Conservation (phyloP, 2,113 vertebrate genomes). For the Muscicapa adusta region DNA sequence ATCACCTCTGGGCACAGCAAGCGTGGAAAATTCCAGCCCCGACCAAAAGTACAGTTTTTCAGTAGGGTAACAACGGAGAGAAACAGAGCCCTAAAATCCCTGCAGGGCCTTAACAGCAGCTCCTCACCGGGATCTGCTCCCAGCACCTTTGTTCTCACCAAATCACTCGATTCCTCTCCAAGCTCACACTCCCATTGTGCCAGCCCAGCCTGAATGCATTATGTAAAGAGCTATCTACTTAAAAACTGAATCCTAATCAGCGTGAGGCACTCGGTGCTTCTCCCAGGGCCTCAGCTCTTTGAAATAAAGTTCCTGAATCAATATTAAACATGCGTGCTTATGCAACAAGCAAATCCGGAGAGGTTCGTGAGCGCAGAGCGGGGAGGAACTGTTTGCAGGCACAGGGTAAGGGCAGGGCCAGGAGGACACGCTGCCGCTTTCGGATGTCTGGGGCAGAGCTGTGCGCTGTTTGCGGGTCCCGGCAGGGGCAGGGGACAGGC, state of each 20-base stretch:
- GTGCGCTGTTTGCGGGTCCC: too few relatives aligned
- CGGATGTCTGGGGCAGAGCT: accelerated
- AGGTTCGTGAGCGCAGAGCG: accelerated
- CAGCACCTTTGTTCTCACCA: not conserved
- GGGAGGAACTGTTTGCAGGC: accelerated
- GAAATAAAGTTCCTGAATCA: not conserved
- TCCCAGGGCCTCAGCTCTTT: not conserved
- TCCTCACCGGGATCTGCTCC: not conserved
- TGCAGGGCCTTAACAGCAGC: not conserved
- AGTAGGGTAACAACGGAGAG: not conserved
- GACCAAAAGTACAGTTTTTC: accelerated
- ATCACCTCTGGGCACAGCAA: not conserved
- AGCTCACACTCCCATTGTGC: not conserved
- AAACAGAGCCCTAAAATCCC: not conserved
- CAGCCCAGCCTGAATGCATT: not conserved
- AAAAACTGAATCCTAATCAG: not conserved
- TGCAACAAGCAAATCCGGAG: not conserved
- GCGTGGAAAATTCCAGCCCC: not conserved
- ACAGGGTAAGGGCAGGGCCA: not conserved
- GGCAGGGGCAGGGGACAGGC: not conserved
- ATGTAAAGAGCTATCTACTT: not conserved
- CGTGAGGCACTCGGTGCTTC: not conserved
- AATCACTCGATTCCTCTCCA: not conserved
- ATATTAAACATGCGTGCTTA: not conserved
- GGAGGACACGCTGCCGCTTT: accelerated